Evolutionary conservation across 2,113 vertebrate species (phyloP).

Genomic region (Aptenodytes patagonicus): DNA sequence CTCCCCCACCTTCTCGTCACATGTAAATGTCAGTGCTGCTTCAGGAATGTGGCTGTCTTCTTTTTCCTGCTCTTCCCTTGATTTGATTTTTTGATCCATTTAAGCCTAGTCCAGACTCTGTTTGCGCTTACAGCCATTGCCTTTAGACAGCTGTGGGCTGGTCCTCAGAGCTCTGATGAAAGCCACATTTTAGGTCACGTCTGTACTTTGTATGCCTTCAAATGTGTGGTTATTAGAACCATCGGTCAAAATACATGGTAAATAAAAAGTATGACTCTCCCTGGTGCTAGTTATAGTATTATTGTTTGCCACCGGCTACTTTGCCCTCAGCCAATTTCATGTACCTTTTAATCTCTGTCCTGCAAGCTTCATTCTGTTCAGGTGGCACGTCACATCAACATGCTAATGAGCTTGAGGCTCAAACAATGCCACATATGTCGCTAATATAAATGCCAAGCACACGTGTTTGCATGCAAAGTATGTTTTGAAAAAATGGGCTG

Average conservation of each 20-base stretch:
- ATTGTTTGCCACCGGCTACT: background rate
- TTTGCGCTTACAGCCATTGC: background rate
- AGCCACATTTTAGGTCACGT: background rate
- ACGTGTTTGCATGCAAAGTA: background rate
- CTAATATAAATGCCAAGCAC: constrained; percentile 19
- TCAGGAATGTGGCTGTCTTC: background rate
- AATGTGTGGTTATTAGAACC: background rate
- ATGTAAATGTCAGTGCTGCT: background rate
- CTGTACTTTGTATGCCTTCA: background rate
- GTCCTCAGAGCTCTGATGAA: background rate
- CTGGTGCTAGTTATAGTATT: background rate
- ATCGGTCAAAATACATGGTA: background rate
- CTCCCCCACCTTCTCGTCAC: background rate
- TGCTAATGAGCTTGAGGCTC: background rate
- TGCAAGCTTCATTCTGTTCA: background rate
- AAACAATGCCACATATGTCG: constrained; percentile 21
- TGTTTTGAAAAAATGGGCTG: background rate
- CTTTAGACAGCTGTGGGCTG: background rate
- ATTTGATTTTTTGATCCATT: background rate
- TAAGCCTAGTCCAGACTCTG: background rate
- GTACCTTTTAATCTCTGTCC: background rate
- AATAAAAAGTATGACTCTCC: background rate
- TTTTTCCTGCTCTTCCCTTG: background rate
- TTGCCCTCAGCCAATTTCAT: background rate
- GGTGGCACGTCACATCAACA: background rate